A percentile compares a stretch with the other conserved stretches of the same genome.
These are phyloP conservation scores for Eupithecia exiguata DNA, from an alignment of 2,888 invertebrate genomes.

Conservation along the genomic window DNA sequence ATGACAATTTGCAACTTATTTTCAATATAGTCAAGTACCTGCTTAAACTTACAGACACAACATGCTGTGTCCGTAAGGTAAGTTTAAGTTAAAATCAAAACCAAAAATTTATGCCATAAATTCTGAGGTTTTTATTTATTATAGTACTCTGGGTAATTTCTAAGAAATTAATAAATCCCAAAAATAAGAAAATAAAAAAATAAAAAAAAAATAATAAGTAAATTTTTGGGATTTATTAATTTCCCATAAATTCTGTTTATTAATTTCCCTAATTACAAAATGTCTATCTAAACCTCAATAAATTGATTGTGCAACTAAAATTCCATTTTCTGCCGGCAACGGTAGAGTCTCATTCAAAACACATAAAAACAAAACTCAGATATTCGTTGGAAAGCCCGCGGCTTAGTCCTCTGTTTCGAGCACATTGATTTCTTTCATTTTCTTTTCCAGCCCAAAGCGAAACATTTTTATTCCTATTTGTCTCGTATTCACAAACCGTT, in stretches of 20 bases:
- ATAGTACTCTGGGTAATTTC: too few relatives aligned
- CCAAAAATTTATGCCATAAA: background rate
- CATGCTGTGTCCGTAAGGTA: too few relatives aligned
- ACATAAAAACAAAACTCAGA: conserved; percentile 26
- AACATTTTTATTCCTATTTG: conserved; percentile 70
- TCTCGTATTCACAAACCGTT: conserved; percentile 61
- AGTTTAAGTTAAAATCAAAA: background rate
- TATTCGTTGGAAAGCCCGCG: conserved; percentile 40
- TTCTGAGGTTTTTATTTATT: too few relatives aligned
- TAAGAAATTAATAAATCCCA: too few relatives aligned
- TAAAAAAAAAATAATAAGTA: too few relatives aligned
- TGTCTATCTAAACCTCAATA: background rate
- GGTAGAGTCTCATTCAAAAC: background rate
- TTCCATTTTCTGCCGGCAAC: background rate
- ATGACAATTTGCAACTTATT: too few relatives aligned
- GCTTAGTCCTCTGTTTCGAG: conserved; percentile 61
- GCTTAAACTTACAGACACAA: too few relatives aligned
- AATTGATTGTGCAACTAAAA: background rate
- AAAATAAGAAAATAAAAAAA: too few relatives aligned
- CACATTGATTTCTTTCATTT: conserved; percentile 74
- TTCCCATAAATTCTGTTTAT: background rate
- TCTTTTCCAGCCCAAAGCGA: conserved; percentile 67
- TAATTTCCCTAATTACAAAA: background rate
- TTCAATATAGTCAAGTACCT: too few relatives aligned
- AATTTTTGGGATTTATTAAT: too few relatives aligned